Evolutionary conservation across 2,113 vertebrate species (phyloP), one percentile per base, ranked within the genome.

Genomic region (Centropus bengalensis): DNA sequence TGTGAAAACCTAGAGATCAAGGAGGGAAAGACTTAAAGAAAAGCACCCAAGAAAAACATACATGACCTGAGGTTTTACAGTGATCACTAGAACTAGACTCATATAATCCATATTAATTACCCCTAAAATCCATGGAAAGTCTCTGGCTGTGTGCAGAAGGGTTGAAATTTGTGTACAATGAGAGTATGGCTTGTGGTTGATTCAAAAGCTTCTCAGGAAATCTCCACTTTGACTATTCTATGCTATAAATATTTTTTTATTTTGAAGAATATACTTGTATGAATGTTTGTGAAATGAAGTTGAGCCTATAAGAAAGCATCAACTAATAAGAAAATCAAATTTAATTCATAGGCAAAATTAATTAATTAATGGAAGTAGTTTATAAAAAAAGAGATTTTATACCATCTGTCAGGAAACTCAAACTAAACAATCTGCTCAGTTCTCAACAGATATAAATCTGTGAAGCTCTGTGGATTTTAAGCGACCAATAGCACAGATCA

Each of bases 331-430:
- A 75, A 96, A 93, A 79, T 83, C 28, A 78, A 69, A 92, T 88
- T 73, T 78, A 42, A n/a, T 47, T 79, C 40, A 66, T 51, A 33
- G 89, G 42, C 44, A 85, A 91, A 89, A 85, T 76, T 80, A 94
- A 91, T 92, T 62, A 85, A 21, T 89, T 89, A 87, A 62, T 52
- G 2, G 45, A 87, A 82, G 62, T 36, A 59, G 33, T 82, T 85
- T 91, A 91, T 82, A 91, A 67, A 87, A 75, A 64, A 87, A 75
- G 60, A 55, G 23, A 79, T 84, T 96, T 91, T 82, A 81, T 30
- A 42, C 76, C 89, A 91, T 96, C 88, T 93, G 74, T 94, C 69
- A 82, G 91, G 81, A 94, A 92, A 79, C 24, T 62, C 58, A 82
- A 73, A 56, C 85, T 71, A 92, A 90, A 76, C 77, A 91, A 60